Evolutionary conservation across 2,113 vertebrate genomes (phyloP).

Genomic region (Myotis brandtii): DNA sequence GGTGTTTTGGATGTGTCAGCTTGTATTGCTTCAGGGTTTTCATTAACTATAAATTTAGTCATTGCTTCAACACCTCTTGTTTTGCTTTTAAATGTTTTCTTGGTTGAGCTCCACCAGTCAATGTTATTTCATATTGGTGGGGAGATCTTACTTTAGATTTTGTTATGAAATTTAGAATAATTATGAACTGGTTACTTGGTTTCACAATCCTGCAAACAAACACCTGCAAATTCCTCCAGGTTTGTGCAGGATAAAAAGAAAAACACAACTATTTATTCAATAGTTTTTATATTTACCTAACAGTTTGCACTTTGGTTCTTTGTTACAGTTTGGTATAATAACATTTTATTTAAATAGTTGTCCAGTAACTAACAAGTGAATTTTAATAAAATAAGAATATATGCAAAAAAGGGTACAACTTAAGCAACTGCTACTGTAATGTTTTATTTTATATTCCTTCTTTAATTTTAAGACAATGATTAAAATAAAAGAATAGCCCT

Average conservation of each 20-base stretch:
- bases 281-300: constrained; percentile 27
- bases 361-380: neutral
- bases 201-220: neutral
- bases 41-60: neutral
- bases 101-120: neutral
- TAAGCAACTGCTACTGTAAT: constrained; percentile 8
- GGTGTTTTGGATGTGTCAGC: neutral
- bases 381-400: constrained; percentile 48
- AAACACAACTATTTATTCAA: neutral
- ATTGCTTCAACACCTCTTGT: neutral
- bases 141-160: constrained; percentile 3
- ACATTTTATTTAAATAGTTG: constrained; percentile 20
- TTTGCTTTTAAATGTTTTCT: constrained; percentile 39
- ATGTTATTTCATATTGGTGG: neutral
- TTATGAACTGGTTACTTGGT: constrained; percentile 10
- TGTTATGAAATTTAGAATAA: constrained; percentile 50
- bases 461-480: constrained; percentile 33
- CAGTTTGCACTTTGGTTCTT: neutral
- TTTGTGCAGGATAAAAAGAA: neutral
- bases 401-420: neutral
- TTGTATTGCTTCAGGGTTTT: constrained; percentile 15
- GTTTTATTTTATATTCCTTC: constrained; percentile 18
- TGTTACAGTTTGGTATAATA: neutral
- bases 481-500: neutral
- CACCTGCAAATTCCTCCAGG: neutral